Evolutionary conservation across 2,113 vertebrate genomes (phyloP), one percentile per base, ranked within the genome.

Genomic region (Pandion haliaetus): DNA sequence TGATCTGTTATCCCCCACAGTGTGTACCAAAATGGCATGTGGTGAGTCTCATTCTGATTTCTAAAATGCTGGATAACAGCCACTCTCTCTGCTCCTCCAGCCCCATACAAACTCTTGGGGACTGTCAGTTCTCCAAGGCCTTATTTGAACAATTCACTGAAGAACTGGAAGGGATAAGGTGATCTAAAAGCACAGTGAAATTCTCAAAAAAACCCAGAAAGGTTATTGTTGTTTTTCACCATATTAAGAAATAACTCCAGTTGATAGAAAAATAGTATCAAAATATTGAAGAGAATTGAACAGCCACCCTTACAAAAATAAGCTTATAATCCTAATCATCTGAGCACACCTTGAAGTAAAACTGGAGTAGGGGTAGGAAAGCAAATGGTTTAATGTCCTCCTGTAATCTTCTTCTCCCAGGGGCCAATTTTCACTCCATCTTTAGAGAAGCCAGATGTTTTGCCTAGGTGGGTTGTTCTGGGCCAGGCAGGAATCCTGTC

Each of bases 131-230:
- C 92, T 96, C 92, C 93, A 94, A 95, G 82, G 50, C 92, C 95
- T 96, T 96, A 96, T 96, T 97, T 94, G 89, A 96, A 49, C 94
- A 96, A 93, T 80, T 95, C 66, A 59, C 79, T 93, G 67, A 70
- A 61, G 82, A 93, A 74, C 19, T 95, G 79, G 90, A 94, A 91
- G 47, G 89, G 19, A 91, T 72, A 95, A 94, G 95, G 93, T 97
- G 95, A 86, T 90, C 50, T 80, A 25, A 96, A 97, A 95, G 8
- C 66, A 52, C 47, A 49, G 50, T 29, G 24, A 81, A 93, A 86
- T 82, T 90, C 50, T 90, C 34, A 4, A 63, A 54, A 95, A 90
- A 78, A 3, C 3, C 12, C 55, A 36, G 70, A 42, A 95, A 90
- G 45, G 17, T 81, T 82, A 42, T 59, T 84, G 36, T 58, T 70